phyloP scores from a whole-genome alignment of 2,113 vertebrate genomes.

The Odocoileus virginianus region DNA sequence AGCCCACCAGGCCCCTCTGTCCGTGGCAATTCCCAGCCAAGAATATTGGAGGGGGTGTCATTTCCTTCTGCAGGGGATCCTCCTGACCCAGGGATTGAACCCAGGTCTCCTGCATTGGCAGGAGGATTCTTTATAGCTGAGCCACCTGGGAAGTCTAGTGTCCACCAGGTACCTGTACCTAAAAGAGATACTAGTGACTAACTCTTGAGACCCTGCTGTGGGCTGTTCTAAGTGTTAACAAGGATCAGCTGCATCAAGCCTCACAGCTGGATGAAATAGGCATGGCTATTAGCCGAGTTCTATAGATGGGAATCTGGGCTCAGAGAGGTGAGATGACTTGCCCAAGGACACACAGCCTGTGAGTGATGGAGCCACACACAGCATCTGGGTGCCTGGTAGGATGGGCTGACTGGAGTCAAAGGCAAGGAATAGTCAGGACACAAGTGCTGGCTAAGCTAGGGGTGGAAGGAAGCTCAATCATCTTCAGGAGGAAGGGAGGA shows the following conservation, averaged over 20 bases:
- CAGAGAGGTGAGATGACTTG: not conserved
- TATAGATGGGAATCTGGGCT: not conserved
- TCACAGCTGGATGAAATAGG: not conserved
- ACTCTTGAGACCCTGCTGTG: not conserved
- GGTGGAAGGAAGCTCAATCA: not conserved
- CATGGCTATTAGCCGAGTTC: not conserved
- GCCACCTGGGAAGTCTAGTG: not conserved
- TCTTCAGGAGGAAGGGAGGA: not conserved
- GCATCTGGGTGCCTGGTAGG: not conserved
- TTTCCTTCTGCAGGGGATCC: not conserved
- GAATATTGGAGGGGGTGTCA: not conserved
- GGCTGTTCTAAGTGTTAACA: not conserved
- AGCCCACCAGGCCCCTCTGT: not conserved
- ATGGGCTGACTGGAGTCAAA: not conserved
- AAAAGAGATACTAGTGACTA: not conserved
- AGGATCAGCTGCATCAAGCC: not conserved
- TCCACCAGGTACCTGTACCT: not conserved
- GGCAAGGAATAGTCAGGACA: not conserved
- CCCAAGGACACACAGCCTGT: not conserved
- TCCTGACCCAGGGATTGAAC: not conserved
- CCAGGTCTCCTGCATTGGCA: not conserved
- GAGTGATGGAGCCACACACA: not conserved
- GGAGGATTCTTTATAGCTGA: not conserved
- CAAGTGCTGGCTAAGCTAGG: not conserved
- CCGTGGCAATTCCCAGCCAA: not conserved